Evolutionary conservation across 1,140 invertebrate species (phyloP).

Genomic region (Telenomus remus): DNA sequence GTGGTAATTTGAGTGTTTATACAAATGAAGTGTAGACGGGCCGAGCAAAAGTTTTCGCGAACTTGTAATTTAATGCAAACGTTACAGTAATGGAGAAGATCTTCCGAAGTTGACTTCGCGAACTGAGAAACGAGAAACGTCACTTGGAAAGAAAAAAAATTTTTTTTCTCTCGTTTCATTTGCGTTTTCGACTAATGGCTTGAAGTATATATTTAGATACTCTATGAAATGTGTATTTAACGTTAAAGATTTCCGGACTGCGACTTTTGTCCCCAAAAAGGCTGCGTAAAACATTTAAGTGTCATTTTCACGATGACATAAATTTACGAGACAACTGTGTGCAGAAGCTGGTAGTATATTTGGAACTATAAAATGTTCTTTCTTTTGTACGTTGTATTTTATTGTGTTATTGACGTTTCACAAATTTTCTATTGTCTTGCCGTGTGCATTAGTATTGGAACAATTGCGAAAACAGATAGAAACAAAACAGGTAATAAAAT

Average conservation of each 20-base stretch:
- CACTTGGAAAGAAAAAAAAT: background rate
- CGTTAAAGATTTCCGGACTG: conserved; percentile 1
- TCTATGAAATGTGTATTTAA: conserved; percentile 7
- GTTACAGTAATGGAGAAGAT: conserved; percentile 7
- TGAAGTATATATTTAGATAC: conserved; percentile 6
- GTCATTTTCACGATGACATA: conserved; percentile 1
- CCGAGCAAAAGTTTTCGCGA: background rate
- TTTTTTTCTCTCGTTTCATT: conserved; percentile 19
- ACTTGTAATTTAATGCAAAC: conserved; percentile 7
- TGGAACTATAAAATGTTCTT: too few species aligned
- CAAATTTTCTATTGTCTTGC: background rate
- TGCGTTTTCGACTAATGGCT: conserved; percentile 9
- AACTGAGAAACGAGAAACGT: conserved; percentile 7
- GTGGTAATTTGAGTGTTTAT: conserved; percentile 13
- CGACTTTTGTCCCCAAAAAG: background rate
- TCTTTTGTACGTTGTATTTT: too few species aligned
- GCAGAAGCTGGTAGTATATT: too few species aligned
- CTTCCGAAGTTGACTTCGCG: conserved; percentile 5
- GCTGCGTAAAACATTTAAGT: conserved; percentile 7
- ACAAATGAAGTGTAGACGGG: conserved; percentile 4
- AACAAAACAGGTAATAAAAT: too few species aligned
- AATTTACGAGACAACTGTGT: background rate
- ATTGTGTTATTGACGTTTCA: background rate
- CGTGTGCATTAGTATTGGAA: too few species aligned
- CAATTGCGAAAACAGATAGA: too few species aligned